A percentile compares a stretch with the other conserved stretches of the same genome.
These are phyloP conservation scores for Archilochus colubris DNA, from an alignment of 2,113 vertebrate species.

Conservation along the genomic window DNA sequence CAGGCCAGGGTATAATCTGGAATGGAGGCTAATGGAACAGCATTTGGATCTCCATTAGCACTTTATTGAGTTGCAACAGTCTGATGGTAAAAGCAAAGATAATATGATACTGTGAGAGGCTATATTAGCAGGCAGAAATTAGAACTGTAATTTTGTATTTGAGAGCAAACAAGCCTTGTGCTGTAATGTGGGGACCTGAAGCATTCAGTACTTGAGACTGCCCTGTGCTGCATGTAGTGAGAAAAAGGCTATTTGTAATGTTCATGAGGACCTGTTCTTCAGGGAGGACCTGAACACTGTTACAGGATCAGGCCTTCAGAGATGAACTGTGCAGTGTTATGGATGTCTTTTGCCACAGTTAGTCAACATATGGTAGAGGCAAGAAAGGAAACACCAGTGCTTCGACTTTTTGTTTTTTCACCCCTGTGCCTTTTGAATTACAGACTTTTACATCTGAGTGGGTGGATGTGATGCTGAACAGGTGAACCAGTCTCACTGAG, in stretches of 20 bases:
- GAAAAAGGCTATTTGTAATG: background rate
- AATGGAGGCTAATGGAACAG: background rate
- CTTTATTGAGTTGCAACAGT: slow-evolving; percentile 5
- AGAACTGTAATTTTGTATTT: background rate
- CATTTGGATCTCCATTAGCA: background rate
- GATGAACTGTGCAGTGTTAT: fast-evolving
- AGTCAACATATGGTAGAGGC: background rate
- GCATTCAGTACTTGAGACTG: background rate
- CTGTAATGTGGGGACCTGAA: background rate
- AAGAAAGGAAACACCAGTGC: background rate
- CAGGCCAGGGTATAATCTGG: background rate
- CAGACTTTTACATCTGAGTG: background rate
- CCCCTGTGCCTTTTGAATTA: background rate
- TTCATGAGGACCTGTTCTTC: background rate
- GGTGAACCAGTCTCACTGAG: background rate
- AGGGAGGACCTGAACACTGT: background rate
- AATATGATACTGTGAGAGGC: background rate
- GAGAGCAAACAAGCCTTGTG: background rate
- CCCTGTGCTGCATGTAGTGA: background rate
- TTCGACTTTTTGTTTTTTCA: background rate
- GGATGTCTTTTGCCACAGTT: background rate
- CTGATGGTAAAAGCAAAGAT: fast-evolving
- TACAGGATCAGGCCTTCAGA: background rate
- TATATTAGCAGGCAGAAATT: background rate
- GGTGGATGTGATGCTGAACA: background rate